phyloP scores from a whole-genome alignment of 1,140 invertebrate species.

The Listronotus bonariensis region DNA sequence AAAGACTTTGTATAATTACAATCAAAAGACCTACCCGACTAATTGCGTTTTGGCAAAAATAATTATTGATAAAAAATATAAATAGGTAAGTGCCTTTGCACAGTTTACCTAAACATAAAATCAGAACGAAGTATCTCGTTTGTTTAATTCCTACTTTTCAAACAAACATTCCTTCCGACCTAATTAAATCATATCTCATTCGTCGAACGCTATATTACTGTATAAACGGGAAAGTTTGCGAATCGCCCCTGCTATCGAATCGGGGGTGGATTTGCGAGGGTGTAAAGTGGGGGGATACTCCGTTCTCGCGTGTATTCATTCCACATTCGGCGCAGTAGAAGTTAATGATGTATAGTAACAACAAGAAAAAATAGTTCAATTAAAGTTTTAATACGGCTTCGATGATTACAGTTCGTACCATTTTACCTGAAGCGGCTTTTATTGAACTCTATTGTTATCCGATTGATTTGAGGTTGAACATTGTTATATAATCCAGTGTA shows the following conservation, averaged over 20 bases:
- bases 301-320: constrained; percentile 1
- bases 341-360: neutral
- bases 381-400: constrained; percentile 4
- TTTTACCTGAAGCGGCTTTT: too few species aligned
- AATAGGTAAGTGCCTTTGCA: too few species aligned
- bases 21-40: too few species aligned
- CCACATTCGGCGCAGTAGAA: neutral
- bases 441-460: too few species aligned
- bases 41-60: too few species aligned
- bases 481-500: neutral
- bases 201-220: constrained; percentile 1
- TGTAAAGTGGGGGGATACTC: constrained; percentile 5
- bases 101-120: too few species aligned
- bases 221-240: constrained; percentile 1
- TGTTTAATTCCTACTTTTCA: neutral
- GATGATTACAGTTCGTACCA: neutral
- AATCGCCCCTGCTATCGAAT: neutral
- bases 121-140: too few species aligned
- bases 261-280: constrained; percentile 20
- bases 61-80: too few species aligned
- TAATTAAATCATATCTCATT: constrained; percentile 20
- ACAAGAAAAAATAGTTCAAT: neutral
- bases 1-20: too few species aligned
- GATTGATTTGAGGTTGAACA: too few species aligned
- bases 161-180: neutral